phyloP scores from a whole-genome alignment of 2,797 vertebrate genomes.

The Borostomias antarcticus region DNA sequence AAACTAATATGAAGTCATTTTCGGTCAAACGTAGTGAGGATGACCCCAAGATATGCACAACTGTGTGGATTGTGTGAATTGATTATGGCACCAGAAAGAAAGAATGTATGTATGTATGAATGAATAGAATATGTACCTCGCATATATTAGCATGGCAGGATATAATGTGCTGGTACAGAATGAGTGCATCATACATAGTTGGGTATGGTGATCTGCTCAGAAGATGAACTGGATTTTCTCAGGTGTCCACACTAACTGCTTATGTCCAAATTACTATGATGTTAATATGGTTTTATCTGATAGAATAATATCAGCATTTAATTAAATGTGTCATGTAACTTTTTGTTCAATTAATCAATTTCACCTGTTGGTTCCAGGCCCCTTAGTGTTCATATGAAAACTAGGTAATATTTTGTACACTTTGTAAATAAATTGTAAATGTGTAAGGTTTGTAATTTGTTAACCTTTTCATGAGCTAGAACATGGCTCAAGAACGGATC shows the following conservation, averaged over 20 bases:
- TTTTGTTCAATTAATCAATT: slow-evolving; percentile 23
- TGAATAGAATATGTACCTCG: background rate
- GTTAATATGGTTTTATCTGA: background rate
- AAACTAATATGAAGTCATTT: slow-evolving; percentile 1
- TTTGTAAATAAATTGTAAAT: slow-evolving; percentile 23
- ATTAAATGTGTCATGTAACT: background rate
- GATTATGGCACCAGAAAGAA: background rate
- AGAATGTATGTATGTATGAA: background rate
- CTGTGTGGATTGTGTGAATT: slow-evolving; percentile 1
- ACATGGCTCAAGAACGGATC: too few species aligned
- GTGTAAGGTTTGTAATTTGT: slow-evolving; percentile 7
- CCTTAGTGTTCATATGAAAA: background rate
- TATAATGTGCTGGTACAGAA: background rate
- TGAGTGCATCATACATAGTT: background rate
- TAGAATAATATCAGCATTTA: background rate
- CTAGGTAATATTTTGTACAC: slow-evolving; percentile 11
- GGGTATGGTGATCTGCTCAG: background rate
- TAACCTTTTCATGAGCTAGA: background rate
- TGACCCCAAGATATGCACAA: background rate
- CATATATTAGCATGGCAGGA: background rate
- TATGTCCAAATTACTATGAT: background rate
- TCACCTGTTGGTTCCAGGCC: background rate
- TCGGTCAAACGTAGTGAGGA: background rate
- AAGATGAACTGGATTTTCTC: background rate
- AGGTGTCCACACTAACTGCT: background rate